Conservation (phyloP, 2,797 vertebrate species). For the Pangasius macronema region DNA sequence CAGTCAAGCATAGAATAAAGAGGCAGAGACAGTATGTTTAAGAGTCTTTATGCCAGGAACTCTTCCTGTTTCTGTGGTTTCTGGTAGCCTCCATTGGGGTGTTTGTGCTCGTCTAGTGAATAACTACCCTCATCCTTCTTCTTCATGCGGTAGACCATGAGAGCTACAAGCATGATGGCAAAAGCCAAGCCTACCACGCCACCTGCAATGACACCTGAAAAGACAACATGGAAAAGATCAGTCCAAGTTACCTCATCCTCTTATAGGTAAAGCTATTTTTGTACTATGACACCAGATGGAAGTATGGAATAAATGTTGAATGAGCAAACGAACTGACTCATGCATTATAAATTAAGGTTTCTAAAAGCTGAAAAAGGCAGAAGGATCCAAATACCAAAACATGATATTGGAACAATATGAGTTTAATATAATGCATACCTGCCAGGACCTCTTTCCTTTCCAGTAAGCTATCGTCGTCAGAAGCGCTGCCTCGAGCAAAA, state of each 20-base stretch:
- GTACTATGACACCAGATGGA: neutral
- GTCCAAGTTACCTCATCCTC: neutral
- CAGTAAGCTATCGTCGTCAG: slow-evolving; percentile 46
- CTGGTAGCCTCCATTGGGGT: slow-evolving; percentile 82
- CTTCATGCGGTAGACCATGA: slow-evolving; percentile 88
- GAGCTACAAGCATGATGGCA: slow-evolving; percentile 78
- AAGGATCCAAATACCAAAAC: slow-evolving; percentile 3
- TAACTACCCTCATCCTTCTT: slow-evolving; percentile 89
- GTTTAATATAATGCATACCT: slow-evolving; percentile 33
- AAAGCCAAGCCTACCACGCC: slow-evolving; percentile 81
- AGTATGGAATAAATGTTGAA: slow-evolving; percentile 26
- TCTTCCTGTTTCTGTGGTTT: slow-evolving; percentile 83
- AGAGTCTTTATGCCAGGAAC: slow-evolving; percentile 79
- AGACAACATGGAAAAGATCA: slow-evolving; percentile 21
- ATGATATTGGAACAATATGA: neutral
- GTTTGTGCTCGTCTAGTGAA: slow-evolving; percentile 83
- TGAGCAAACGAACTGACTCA: slow-evolving; percentile 13
- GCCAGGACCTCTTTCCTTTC: slow-evolving; percentile 59
- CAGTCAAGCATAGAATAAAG: slow-evolving; percentile 17
- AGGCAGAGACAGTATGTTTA: neutral
- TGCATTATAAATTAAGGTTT: slow-evolving; percentile 21
- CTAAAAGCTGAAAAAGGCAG: neutral
- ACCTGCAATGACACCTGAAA: slow-evolving; percentile 80
- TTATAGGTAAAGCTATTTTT: neutral
- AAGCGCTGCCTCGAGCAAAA: neutral